Evolutionary conservation across 1,140 invertebrate species (phyloP).

Genomic region (Micrasema longulum): DNA sequence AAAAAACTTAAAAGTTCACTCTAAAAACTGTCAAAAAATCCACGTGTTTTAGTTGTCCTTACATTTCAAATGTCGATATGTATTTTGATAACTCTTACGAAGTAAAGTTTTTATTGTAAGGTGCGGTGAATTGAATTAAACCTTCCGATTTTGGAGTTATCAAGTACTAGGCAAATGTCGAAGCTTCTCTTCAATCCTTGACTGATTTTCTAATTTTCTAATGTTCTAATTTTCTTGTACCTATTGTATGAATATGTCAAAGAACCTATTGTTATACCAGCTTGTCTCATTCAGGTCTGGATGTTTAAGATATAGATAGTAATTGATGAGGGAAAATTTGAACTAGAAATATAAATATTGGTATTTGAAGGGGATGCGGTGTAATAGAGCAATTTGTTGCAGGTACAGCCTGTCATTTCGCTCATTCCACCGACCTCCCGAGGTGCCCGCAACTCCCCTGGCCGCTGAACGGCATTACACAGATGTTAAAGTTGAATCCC

Average conservation of each 20-base stretch:
- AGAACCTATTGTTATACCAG: too few species aligned
- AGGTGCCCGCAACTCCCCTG: constrained; percentile 20
- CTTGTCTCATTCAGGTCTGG: too few species aligned
- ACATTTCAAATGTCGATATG: constrained; percentile 2
- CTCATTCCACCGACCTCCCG: constrained; percentile 27
- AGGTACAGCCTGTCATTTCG: constrained; percentile 39
- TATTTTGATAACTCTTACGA: not conserved
- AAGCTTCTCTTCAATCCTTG: too few species aligned
- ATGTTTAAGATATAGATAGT: too few species aligned
- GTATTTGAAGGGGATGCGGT: constrained; percentile 26
- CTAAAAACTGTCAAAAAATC: constrained; percentile 12
- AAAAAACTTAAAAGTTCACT: constrained; percentile 15
- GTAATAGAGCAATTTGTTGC: constrained; percentile 41
- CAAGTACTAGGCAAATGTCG: too few species aligned
- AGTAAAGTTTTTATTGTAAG: not conserved
- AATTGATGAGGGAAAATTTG: too few species aligned
- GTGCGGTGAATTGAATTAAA: too few species aligned
- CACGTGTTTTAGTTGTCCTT: not conserved
- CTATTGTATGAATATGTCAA: too few species aligned
- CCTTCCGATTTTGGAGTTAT: too few species aligned
- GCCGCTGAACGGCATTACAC: constrained; percentile 19
- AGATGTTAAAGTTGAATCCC: constrained; percentile 29
- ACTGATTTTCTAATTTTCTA: too few species aligned
- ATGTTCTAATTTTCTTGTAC: too few species aligned
- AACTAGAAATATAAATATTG: too few species aligned